Evolutionary conservation across 2,113 vertebrate genomes (phyloP).

Genomic region (Hucho hucho): DNA sequence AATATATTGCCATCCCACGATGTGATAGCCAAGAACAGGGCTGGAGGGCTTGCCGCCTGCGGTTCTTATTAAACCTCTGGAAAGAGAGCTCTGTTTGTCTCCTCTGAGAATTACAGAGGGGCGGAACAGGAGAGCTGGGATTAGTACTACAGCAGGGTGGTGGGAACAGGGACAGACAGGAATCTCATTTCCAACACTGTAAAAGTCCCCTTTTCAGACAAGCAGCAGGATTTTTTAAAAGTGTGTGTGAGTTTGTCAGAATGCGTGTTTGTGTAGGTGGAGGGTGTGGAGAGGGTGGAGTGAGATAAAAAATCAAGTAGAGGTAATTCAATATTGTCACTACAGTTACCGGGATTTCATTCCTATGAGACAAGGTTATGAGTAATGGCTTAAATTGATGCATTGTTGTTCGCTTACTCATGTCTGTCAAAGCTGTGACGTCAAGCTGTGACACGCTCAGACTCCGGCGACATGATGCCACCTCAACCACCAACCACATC

Average conservation of each 20-base stretch:
- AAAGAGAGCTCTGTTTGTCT: conserved; percentile 38
- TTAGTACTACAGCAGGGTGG: conserved; percentile 42
- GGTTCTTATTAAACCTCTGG: conserved; percentile 35
- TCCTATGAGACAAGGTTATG: not conserved
- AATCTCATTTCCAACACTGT: conserved; percentile 17
- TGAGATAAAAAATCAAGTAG: not conserved
- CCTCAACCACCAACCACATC: not conserved
- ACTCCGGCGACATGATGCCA: not conserved
- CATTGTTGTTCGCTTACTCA: not conserved
- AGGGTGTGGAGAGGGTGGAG: not conserved
- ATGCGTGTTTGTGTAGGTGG: not conserved
- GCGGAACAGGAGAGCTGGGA: conserved; percentile 45
- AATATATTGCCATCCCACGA: conserved; percentile 54
- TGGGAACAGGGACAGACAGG: conserved; percentile 41
- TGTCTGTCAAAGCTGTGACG: not conserved
- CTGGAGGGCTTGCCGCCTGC: conserved; percentile 37
- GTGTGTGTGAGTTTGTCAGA: not conserved
- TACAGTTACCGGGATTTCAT: too few relatives aligned
- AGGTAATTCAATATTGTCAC: too few relatives aligned
- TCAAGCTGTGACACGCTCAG: not conserved
- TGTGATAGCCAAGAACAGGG: conserved; percentile 28
- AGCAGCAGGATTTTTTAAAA: not conserved
- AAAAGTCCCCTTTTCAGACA: conserved; percentile 6
- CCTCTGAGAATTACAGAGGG: conserved; percentile 26
- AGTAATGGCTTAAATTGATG: not conserved